A percentile compares a stretch with the other conserved stretches of the same genome.
phyloP scores from a whole-genome alignment of 2,113 vertebrate genomes.

The Coptodon bakossiorum region DNA sequence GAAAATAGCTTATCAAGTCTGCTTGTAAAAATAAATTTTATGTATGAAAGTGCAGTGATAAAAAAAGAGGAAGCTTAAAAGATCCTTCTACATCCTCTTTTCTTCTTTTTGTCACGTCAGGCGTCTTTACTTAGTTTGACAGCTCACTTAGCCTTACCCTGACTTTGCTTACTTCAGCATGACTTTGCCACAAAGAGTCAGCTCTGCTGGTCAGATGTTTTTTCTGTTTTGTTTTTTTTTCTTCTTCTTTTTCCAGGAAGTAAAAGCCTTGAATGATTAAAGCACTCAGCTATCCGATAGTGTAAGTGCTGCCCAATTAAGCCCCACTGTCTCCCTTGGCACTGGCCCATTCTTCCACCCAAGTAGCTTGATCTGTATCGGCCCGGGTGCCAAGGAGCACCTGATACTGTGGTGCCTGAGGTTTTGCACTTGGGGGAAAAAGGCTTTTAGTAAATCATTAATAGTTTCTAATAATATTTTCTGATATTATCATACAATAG shows the following conservation, averaged over 20 bases:
- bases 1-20: not conserved
- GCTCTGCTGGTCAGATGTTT: not conserved
- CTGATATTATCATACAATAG: not conserved
- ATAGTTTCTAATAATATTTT: not conserved
- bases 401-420: not conserved
- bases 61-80: slow-evolving; percentile 28
- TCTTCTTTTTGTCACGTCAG: not conserved
- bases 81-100: not conserved
- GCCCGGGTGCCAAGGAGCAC: not conserved
- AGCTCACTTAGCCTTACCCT: not conserved
- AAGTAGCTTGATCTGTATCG: not conserved
- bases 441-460: not conserved
- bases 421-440: not conserved
- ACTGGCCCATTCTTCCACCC: not conserved
- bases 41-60: not conserved
- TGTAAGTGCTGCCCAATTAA: not conserved
- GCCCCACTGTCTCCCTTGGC: not conserved
- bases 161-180: slow-evolving; percentile 20
- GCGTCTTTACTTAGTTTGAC: not conserved
- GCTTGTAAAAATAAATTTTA: not conserved
- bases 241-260: not conserved
- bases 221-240: not conserved
- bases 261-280: slow-evolving; percentile 21
- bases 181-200: not conserved
- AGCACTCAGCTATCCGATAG: not conserved